Evolutionary conservation across 2,888 invertebrate genomes (phyloP).

Genomic region (Drosophila seclusa): DNA sequence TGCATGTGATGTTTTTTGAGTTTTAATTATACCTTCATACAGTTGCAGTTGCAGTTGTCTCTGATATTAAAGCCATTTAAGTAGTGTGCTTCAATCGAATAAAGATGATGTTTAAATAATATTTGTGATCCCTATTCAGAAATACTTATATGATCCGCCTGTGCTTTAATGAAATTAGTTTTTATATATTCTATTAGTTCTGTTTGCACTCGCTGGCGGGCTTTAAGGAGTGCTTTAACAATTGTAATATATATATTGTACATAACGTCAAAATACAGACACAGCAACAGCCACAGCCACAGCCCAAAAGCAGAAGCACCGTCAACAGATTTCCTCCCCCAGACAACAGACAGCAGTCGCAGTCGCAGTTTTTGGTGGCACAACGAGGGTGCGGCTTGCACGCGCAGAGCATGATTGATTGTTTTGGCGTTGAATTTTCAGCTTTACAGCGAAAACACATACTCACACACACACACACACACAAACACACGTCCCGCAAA

Average conservation of each 20-base stretch:
- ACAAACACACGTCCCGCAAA: constrained; percentile 15
- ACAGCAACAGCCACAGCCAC: constrained; percentile 1
- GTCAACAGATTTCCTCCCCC: constrained; percentile 11
- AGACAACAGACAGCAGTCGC: constrained; percentile 7
- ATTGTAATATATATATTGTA: constrained; percentile 11
- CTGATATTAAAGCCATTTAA: background rate
- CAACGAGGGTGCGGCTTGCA: constrained; percentile 17
- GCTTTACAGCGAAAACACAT: constrained; percentile 20
- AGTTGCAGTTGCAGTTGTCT: background rate
- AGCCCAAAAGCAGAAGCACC: background rate
- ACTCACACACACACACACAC: constrained; percentile 3
- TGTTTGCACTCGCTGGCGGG: background rate
- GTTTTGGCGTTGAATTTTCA: constrained; percentile 56
- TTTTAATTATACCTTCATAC: background rate
- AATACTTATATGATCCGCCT: background rate
- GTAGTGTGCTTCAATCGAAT: background rate
- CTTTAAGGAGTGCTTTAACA: constrained; percentile 19
- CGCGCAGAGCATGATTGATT: constrained; percentile 70
- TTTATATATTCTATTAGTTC: background rate
- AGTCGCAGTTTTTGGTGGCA: constrained; percentile 45
- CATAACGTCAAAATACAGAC: constrained; percentile 5
- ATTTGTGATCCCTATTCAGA: background rate
- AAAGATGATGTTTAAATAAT: background rate
- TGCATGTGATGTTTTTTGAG: background rate
- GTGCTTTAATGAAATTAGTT: background rate